Percentiles rank a stretch among this genome's conserved stretches.
Conservation (phyloP, 2,113 vertebrate genomes). For the Sialia sialis region DNA sequence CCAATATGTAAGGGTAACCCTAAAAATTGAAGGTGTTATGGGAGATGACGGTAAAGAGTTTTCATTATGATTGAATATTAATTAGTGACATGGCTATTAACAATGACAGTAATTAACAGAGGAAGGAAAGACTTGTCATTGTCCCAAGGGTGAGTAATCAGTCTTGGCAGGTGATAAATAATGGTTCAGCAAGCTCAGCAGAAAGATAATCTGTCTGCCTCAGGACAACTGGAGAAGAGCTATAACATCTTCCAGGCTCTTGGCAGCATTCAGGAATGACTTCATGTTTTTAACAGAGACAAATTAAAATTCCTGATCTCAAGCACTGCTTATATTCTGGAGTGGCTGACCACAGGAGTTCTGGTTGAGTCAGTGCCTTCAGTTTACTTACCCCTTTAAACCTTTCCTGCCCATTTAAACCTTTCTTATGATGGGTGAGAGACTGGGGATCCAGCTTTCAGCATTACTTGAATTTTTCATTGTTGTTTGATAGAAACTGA, state of each 20-base stretch:
- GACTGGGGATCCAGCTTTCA: neutral
- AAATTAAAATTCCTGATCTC: constrained; percentile 60
- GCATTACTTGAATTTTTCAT: neutral
- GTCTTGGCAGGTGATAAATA: constrained; percentile 81
- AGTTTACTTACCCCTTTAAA: neutral
- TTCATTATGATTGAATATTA: constrained; percentile 76
- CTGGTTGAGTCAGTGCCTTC: neutral
- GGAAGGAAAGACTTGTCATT: constrained; percentile 76
- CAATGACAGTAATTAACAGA: constrained; percentile 78
- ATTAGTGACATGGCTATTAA: constrained; percentile 78
- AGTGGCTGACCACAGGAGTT: neutral
- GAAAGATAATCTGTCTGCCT: constrained; percentile 73
- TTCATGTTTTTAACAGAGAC: constrained; percentile 64
- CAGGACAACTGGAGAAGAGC: constrained; percentile 56
- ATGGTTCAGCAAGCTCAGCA: constrained; percentile 77
- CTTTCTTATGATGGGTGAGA: neutral
- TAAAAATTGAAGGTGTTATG: neutral
- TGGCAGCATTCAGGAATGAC: constrained; percentile 65
- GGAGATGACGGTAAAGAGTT: constrained; percentile 40
- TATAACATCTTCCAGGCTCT: constrained; percentile 61
- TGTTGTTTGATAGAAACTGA: neutral
- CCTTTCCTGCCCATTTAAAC: neutral
- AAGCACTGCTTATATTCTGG: neutral
- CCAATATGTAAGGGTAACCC: neutral
- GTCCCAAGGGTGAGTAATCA: constrained; percentile 75